Evolutionary conservation across 2,113 vertebrate genomes (phyloP).

Genomic region (Anarrhichthys ocellatus): DNA sequence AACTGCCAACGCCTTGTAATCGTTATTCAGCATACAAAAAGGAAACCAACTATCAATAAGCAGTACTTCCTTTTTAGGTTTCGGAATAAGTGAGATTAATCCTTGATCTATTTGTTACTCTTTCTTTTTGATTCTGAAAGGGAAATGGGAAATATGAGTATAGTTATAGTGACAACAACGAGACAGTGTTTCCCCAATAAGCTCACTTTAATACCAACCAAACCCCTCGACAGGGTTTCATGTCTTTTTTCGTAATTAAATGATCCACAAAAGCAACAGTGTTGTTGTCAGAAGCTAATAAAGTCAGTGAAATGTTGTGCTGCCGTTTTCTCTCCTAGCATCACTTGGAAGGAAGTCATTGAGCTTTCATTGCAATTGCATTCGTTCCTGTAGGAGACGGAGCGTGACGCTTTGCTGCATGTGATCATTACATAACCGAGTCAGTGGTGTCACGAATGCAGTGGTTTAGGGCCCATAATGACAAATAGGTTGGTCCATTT

Average conservation of each 20-base stretch:
- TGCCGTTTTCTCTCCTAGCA: not conserved
- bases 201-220: not conserved
- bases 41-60: too few species aligned
- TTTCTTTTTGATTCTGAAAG: not conserved
- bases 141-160: not conserved
- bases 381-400: not conserved
- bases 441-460: not conserved
- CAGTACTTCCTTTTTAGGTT: too few species aligned
- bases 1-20: too few species aligned
- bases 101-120: not conserved
- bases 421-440: conserved; percentile 10
- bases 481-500: not conserved
- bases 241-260: not conserved
- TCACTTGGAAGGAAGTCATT: conserved; percentile 27
- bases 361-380: conserved; percentile 22
- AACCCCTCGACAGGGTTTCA: not conserved
- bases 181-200: not conserved
- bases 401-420: not conserved
- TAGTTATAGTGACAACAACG: not conserved
- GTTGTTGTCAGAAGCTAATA: not conserved
- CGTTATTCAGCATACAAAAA: too few species aligned
- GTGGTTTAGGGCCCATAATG: not conserved
- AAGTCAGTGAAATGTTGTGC: not conserved
- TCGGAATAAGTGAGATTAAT: not conserved
- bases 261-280: not conserved